Conservation (phyloP, 2,113 vertebrate species). For the Thymallus thymallus region DNA sequence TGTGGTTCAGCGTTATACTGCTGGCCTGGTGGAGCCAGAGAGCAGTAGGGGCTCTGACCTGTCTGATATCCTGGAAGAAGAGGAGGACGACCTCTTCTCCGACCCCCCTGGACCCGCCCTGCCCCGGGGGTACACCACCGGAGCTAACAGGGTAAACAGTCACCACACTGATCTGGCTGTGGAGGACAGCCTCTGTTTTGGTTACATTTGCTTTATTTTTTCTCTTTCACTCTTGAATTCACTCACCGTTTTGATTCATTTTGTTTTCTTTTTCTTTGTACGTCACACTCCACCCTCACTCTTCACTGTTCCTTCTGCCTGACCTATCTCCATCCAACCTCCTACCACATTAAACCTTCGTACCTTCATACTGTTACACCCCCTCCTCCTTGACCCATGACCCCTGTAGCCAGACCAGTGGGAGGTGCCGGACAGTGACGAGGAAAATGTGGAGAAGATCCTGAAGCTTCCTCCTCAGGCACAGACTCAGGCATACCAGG, state of each 20-base stretch:
- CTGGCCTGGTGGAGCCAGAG: slow-evolving; percentile 76
- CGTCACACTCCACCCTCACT: neutral
- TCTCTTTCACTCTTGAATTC: slow-evolving; percentile 27
- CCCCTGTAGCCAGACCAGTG: slow-evolving; percentile 69
- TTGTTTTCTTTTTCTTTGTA: slow-evolving; percentile 42
- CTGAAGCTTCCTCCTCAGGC: slow-evolving; percentile 83
- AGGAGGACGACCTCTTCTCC: slow-evolving; percentile 86
- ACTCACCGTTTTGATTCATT: slow-evolving; percentile 35
- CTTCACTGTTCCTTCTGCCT: neutral
- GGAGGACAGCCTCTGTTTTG: neutral
- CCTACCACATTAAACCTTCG: neutral
- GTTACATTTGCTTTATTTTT: slow-evolving; percentile 12
- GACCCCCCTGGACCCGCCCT: slow-evolving; percentile 63
- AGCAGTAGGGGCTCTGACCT: slow-evolving; percentile 90
- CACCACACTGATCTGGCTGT: neutral
- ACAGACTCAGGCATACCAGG: neutral
- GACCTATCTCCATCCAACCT: neutral
- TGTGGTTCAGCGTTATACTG: slow-evolving; percentile 59
- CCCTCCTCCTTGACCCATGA: slow-evolving; percentile 13
- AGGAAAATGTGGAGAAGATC: slow-evolving; percentile 88
- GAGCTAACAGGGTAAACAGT: slow-evolving; percentile 80
- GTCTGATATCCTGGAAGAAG: slow-evolving; percentile 95
- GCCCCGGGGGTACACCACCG: slow-evolving; percentile 53
- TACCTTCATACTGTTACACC: neutral
- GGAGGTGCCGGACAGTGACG: slow-evolving; percentile 87